Conservation (phyloP, 2,113 vertebrate species). For the Gymnocephalus cernua region DNA sequence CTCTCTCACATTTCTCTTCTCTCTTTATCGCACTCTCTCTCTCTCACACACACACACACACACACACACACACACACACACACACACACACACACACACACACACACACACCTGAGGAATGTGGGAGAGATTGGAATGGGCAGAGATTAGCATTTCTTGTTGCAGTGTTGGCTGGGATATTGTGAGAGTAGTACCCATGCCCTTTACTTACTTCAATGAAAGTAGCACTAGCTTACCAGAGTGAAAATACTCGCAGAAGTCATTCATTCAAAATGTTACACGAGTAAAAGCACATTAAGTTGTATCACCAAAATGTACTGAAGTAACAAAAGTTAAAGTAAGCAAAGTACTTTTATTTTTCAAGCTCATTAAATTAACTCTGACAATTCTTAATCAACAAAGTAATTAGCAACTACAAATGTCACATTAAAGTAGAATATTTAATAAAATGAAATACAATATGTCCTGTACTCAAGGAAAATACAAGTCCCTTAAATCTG, state of each 20-base stretch:
- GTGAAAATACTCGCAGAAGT: neutral
- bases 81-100: neutral
- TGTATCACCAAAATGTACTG: neutral
- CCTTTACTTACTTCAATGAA: neutral
- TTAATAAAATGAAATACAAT: neutral
- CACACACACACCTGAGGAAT: constrained; percentile 61
- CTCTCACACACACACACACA: constrained; percentile 18
- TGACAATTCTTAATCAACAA: neutral
- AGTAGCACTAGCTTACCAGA: neutral
- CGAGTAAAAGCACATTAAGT: neutral
- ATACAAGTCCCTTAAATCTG: neutral
- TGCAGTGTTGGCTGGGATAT: neutral
- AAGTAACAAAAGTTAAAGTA: neutral
- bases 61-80: constrained; percentile 1
- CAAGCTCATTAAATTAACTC: neutral
- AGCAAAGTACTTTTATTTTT: neutral
- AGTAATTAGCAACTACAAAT: neutral
- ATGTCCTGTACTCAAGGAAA: neutral
- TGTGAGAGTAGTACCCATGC: neutral
- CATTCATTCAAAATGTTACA: neutral
- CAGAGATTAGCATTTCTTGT: constrained; percentile 52
- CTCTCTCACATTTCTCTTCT: neutral
- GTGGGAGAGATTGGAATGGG: constrained; percentile 41
- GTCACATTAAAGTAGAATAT: neutral
- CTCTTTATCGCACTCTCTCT: neutral